Base-by-base conservation (phyloP, 2,797 vertebrate species). In the Taeniopygia guttata region DNA sequence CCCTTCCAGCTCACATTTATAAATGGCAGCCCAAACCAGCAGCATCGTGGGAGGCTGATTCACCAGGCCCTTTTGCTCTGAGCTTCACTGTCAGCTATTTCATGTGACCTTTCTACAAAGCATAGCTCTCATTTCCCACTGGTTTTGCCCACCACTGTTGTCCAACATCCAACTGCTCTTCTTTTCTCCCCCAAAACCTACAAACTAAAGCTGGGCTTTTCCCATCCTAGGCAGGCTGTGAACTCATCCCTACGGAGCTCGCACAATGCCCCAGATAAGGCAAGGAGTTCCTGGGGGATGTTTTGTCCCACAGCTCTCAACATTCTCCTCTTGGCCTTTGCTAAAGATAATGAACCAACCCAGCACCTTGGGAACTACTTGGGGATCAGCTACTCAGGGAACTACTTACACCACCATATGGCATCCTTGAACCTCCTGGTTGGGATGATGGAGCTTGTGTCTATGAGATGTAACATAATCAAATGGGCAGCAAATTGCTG, bases 331-430 rank as follows among this genome's bases (percentile, higher is more conserved):
- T 64, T 13, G 12, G 27, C 48, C 25, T 48, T 51, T 68, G 49
- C 21, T 27, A 40, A 84, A 6, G 15, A 30, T 3, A 36, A 73
- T 42, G 36, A 89, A 56, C 14, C 23, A 78, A 32, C 14, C 15
- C 40, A 48, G 26, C 19, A 51, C 13, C 45, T 11, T 7, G 1
- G 49, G 36, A 58, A 64, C 13, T 32, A 30, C 30, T 5, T 13
- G 26, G 29, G 36, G 45, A 84, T 26, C 36, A 17, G 4, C n/a
- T n/a, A n/a, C n/a, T n/a, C n/a, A n/a, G n/a, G n/a, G n/a, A n/a
- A n/a, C n/a, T 18, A 22, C 38, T 26, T 59, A 13, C 19, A 4
- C 4, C 14, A 23, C 27, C 19, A 9, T 8, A 13, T 0, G 5
- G 54, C 12, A 56, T 5, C 27, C 30, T 43, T 45, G 17, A 45